Percentiles rank a stretch among this genome's conserved stretches.
Evolutionary conservation across 1,140 invertebrate species (phyloP).

Genomic region (Lepidurus couesii): DNA sequence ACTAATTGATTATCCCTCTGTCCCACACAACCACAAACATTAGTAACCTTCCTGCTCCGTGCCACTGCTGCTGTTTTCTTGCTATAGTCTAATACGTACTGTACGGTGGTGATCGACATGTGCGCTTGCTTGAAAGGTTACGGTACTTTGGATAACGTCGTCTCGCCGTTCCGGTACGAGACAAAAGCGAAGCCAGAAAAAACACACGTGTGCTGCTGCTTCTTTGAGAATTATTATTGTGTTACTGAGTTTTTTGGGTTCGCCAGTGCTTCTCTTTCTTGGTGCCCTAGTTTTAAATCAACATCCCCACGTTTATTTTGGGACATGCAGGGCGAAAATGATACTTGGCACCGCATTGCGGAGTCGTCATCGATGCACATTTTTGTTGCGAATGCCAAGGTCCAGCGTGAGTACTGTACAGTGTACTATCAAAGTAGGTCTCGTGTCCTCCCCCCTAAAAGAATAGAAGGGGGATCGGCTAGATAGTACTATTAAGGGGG

Average conservation of each 20-base stretch:
- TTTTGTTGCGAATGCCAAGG: slow-evolving; percentile 3
- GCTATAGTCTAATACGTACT: neutral
- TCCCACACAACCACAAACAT: too few relatives aligned
- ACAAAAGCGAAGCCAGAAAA: neutral
- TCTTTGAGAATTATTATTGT: slow-evolving; percentile 16
- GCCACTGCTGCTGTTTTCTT: neutral
- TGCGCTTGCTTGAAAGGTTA: slow-evolving; percentile 18
- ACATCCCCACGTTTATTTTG: slow-evolving; percentile 19
- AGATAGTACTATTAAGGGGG: neutral
- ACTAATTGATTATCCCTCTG: too few relatives aligned
- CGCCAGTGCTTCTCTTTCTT: slow-evolving; percentile 10
- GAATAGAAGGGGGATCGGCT: too few relatives aligned
- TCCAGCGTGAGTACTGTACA: neutral
- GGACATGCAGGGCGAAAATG: slow-evolving; percentile 16
- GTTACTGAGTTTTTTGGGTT: slow-evolving; percentile 12
- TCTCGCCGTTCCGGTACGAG: slow-evolving; percentile 20
- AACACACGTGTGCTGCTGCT: slow-evolving; percentile 11
- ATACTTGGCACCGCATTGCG: slow-evolving; percentile 17
- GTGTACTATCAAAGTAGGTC: neutral
- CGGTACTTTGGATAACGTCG: slow-evolving; percentile 14
- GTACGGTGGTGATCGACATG: slow-evolving; percentile 13
- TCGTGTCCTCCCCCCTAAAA: neutral
- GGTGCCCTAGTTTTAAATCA: slow-evolving; percentile 16
- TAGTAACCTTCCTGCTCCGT: too few relatives aligned
- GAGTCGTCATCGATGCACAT: slow-evolving; percentile 2